These are phyloP conservation scores for Gnathonemus longibarbis DNA, from an alignment of 2,113 vertebrate genomes.

Conservation along the genomic window DNA sequence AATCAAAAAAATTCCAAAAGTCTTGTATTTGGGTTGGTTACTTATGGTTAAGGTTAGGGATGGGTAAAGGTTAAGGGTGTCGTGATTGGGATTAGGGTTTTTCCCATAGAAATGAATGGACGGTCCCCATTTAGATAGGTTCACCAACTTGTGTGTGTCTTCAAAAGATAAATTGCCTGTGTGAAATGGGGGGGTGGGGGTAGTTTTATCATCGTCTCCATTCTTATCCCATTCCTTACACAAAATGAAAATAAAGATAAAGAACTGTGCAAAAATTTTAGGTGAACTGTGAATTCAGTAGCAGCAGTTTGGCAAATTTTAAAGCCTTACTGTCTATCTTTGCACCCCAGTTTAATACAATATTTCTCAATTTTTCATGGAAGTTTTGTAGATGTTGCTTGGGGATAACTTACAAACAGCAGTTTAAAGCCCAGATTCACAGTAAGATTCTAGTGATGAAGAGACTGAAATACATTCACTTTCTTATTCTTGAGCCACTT, in stretches of 20 bases:
- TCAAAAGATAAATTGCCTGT: background rate
- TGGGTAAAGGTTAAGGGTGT: too few species aligned
- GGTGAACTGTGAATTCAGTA: background rate
- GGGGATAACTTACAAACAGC: background rate
- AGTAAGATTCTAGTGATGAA: background rate
- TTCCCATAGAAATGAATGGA: too few species aligned
- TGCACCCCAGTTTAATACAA: background rate
- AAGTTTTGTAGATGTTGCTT: background rate
- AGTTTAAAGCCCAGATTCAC: background rate
- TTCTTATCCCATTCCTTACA: background rate
- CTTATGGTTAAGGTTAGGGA: too few species aligned
- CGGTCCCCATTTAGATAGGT: too few species aligned
- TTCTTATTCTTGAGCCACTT: background rate
- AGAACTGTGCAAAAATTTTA: background rate
- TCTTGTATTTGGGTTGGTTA: too few species aligned
- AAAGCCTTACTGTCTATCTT: background rate
- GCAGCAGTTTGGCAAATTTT: background rate
- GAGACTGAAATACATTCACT: background rate
- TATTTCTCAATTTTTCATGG: background rate
- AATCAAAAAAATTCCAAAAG: too few species aligned
- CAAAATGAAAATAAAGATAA: background rate
- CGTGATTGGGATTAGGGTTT: too few species aligned
- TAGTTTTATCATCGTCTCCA: background rate
- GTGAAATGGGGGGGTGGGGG: background rate
- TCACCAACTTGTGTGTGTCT: too few species aligned